These are phyloP conservation scores for Rhombomys opimus DNA, from an alignment of 2,113 vertebrate species.

Conservation along the genomic window DNA sequence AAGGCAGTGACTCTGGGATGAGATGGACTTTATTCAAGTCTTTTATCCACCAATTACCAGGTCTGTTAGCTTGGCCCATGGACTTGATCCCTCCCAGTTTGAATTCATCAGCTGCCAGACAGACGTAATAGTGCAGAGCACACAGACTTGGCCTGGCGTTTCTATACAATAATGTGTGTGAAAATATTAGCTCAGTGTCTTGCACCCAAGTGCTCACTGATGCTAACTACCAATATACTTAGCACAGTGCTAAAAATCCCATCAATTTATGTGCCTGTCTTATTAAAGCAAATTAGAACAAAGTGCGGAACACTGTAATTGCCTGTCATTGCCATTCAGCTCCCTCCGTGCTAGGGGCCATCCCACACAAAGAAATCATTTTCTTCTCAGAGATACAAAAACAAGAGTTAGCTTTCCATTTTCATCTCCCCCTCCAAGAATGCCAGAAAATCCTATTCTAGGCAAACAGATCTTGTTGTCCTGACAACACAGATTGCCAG, in stretches of 20 bases:
- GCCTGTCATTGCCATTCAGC: neutral
- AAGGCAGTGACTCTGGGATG: constrained; percentile 9
- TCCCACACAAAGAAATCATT: constrained; percentile 36
- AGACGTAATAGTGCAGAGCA: neutral
- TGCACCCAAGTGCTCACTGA: neutral
- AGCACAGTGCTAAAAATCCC: constrained; percentile 13
- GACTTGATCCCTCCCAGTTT: neutral
- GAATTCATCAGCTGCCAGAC: constrained; percentile 14
- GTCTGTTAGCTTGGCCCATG: neutral
- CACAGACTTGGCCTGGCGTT: neutral
- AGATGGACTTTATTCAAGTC: neutral
- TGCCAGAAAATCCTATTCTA: constrained; percentile 54
- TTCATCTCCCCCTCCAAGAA: constrained; percentile 47
- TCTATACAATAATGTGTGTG: neutral
- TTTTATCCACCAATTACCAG: neutral
- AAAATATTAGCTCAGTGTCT: constrained; percentile 5
- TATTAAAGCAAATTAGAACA: constrained; percentile 54
- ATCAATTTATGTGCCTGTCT: neutral
- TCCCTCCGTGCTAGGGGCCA: neutral
- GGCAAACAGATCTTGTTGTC: constrained; percentile 71
- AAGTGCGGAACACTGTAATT: constrained; percentile 4
- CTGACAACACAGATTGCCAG: constrained; percentile 75
- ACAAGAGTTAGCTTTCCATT: constrained; percentile 38
- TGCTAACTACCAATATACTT: constrained; percentile 19
- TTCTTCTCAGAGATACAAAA: constrained; percentile 46